phyloP scores from a whole-genome alignment of 2,113 vertebrate species.

The Oceanodroma tethys region DNA sequence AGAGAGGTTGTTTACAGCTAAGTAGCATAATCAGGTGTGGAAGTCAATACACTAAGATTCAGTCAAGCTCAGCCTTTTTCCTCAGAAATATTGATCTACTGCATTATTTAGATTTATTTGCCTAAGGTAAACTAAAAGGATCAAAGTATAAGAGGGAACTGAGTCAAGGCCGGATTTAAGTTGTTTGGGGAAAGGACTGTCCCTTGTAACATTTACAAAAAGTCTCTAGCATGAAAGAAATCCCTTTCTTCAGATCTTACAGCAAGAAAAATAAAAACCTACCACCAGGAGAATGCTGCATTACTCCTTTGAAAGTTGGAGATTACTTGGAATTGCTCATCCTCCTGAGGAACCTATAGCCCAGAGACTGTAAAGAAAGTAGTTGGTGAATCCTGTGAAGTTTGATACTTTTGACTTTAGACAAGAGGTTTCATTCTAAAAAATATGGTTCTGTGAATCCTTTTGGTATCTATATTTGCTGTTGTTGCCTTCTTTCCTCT shows the following conservation, averaged over 20 bases:
- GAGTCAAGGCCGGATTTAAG: not conserved
- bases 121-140: not conserved
- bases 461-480: not conserved
- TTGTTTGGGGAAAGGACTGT: not conserved
- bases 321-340: not conserved
- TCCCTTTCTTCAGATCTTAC: not conserved
- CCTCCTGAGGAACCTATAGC: not conserved
- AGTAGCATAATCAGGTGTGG: not conserved
- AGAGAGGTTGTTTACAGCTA: not conserved
- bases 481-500: not conserved
- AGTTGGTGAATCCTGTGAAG: not conserved
- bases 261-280: not conserved
- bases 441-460: not conserved
- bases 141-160: not conserved
- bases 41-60: not conserved
- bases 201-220: not conserved
- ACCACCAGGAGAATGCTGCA: not conserved
- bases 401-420: not conserved
- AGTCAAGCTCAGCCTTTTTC: not conserved
- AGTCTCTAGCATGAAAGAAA: not conserved
- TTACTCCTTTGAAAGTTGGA: not conserved
- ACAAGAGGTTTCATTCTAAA: not conserved
- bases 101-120: not conserved
- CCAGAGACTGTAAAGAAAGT: not conserved
- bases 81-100: not conserved